Evolutionary conservation across 2,888 invertebrate species (phyloP).

Genomic region (Drosophila mimica): DNA sequence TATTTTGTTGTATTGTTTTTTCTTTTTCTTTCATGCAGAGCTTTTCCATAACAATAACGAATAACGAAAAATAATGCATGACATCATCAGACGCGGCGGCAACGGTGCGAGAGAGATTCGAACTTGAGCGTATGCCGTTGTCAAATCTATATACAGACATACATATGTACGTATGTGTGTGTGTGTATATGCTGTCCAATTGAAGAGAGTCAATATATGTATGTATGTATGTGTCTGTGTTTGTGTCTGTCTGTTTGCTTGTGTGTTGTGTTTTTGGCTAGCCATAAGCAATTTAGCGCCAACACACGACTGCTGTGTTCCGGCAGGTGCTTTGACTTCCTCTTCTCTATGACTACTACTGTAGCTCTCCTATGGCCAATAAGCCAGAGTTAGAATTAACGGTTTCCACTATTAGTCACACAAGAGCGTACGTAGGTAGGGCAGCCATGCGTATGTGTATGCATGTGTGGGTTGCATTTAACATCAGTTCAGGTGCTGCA

Average conservation of each 20-base stretch:
- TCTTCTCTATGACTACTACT: neutral
- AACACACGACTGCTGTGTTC: slow-evolving; percentile 52
- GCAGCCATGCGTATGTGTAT: neutral
- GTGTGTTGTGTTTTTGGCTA: slow-evolving; percentile 32
- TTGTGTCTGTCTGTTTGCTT: slow-evolving; percentile 20
- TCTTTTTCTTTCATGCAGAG: slow-evolving; percentile 46
- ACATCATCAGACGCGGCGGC: slow-evolving; percentile 60
- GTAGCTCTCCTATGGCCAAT: slow-evolving; percentile 2
- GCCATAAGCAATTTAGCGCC: slow-evolving; percentile 48
- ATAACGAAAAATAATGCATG: slow-evolving; percentile 74
- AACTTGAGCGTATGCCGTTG: slow-evolving; percentile 32
- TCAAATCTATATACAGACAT: slow-evolving; percentile 11
- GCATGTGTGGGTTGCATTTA: slow-evolving; percentile 41
- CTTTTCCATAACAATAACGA: slow-evolving; percentile 70
- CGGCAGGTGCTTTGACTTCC: slow-evolving; percentile 57
- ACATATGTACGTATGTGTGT: neutral
- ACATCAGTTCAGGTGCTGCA: slow-evolving; percentile 42
- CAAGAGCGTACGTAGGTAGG: neutral
- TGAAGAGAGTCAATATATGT: slow-evolving; percentile 8
- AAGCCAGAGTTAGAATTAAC: slow-evolving; percentile 34
- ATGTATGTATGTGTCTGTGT: neutral
- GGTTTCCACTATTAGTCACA: slow-evolving; percentile 53
- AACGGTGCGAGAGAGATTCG: slow-evolving; percentile 26
- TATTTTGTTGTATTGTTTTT: slow-evolving; percentile 24
- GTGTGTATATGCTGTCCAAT: slow-evolving; percentile 2